phyloP scores from a whole-genome alignment of 2,888 invertebrate species.

The Perdita meconis region DNA sequence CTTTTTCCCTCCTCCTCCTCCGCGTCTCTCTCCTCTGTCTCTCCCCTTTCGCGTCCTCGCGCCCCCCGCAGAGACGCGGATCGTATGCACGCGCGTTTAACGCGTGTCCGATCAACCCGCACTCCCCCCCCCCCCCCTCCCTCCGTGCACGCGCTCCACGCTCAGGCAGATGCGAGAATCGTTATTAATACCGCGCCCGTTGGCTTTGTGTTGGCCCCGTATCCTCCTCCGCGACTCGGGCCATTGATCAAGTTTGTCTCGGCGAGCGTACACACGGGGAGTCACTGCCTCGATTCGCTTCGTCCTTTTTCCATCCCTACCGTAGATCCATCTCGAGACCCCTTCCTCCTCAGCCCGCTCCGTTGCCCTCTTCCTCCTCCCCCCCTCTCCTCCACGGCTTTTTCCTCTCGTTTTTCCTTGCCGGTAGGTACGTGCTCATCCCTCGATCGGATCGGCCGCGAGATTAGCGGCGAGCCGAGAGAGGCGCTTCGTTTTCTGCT shows the following conservation, averaged over 20 bases:
- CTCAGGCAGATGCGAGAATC: conserved; percentile 52
- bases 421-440: conserved; percentile 46
- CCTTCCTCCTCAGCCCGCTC: conserved; percentile 7
- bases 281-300: conserved; percentile 32
- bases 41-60: not conserved
- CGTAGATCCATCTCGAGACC: no score
- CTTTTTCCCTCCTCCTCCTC: conserved; percentile 38
- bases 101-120: conserved; percentile 26
- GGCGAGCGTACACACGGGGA: conserved; percentile 50
- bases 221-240: conserved; percentile 27
- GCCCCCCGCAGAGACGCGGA: conserved; percentile 20
- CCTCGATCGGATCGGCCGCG: conserved; percentile 54
- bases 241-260: conserved; percentile 62
- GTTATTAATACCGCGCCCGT: conserved; percentile 54
- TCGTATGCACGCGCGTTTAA: conserved; percentile 35
- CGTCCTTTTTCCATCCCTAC: conserved; percentile 7
- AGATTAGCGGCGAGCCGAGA: conserved; percentile 52
- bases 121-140: conserved; percentile 2
- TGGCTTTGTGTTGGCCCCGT: conserved; percentile 12
- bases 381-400: not conserved
- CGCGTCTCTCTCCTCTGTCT: conserved; percentile 3
- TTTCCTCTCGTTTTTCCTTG: conserved; percentile 27
- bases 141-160: conserved; percentile 17
- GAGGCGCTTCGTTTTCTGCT: conserved; percentile 35
- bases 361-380: not conserved